Base-by-base conservation (phyloP, 1,140 invertebrate species). In the Spodoptera litura region DNA sequence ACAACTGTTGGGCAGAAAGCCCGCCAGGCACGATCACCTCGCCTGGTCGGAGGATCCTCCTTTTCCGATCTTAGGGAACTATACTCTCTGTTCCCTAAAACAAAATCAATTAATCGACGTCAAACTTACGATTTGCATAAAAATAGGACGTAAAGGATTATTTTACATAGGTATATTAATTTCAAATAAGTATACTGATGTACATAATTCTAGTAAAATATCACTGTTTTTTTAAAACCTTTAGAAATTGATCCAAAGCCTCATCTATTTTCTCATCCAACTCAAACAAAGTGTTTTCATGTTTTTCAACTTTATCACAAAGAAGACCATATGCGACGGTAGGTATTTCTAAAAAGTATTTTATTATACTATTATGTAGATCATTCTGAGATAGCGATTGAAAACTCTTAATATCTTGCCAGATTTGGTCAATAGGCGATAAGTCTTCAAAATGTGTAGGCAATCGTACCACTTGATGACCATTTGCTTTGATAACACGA, bases 401-500 rank as follows among this genome's bases (percentile, higher is more conserved):
- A 49, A 10, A 11, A 20, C 10, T 49, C 49, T 20, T 20, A 13
- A 70, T 13, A 31, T 53, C 4, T 70, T 84, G 38, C 85, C 87
- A 88, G 31, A 89, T 64, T n/a, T 78, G 78, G 56, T 81, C 55
- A 51, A 83, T 80, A 25, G 84, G 82, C 13, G 81, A 81, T 38
- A 89, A 72, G 27, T 85, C 78, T 51, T 80, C 44, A 53, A 85
- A 84, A 35, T 62, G 80, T 49, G 68, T n/a, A 27, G 89, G 88
- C 27, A 89, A 75, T 31, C 80, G 78, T 58, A 89, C 59, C n/a
- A 89, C 78, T 58, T 83, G 58, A 84, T 89, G 85, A 3, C 89
- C 88, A 62, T 85, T 78, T 13, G 82, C 66, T 81, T 85, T 84
- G 25, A 89, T 78, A 55, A 87, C 71, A 11, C 76, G 70, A 68